Conservation (phyloP, 1,140 invertebrate genomes). For the Solen grandis region DNA sequence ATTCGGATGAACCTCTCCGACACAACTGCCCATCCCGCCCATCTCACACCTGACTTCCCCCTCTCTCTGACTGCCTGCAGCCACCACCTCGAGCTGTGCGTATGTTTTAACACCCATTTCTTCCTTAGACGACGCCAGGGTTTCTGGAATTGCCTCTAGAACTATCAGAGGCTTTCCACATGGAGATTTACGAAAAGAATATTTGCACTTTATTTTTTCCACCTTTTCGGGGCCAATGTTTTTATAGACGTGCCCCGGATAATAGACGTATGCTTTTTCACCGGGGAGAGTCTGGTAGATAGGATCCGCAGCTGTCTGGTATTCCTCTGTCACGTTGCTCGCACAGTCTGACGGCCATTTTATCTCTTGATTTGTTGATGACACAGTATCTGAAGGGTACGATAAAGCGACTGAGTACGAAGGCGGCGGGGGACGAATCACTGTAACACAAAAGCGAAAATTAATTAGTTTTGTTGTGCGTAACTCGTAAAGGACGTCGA, state of each 20-base stretch:
- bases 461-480: no score
- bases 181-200: constrained; percentile 3
- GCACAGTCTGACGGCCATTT: neutral
- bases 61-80: constrained; percentile 10
- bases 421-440: constrained; percentile 40
- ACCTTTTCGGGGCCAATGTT: constrained; percentile 1
- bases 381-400: constrained; percentile 3
- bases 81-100: constrained; percentile 47
- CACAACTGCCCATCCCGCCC: constrained; percentile 11
- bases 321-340: neutral
- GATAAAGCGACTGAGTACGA: constrained; percentile 21
- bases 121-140: constrained; percentile 42
- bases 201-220: constrained; percentile 27
- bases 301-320: neutral
- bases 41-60: neutral
- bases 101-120: constrained; percentile 47
- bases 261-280: neutral
- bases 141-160: constrained; percentile 49
- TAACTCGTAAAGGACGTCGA: no score
- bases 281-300: constrained; percentile 7
- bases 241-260: neutral
- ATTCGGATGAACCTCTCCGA: constrained; percentile 21
- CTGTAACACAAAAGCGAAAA: constrained; percentile 21
- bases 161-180: constrained; percentile 16
- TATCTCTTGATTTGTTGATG: neutral